phyloP scores from a whole-genome alignment of 2,113 vertebrate genomes.

The Chlamydotis undulata region DNA sequence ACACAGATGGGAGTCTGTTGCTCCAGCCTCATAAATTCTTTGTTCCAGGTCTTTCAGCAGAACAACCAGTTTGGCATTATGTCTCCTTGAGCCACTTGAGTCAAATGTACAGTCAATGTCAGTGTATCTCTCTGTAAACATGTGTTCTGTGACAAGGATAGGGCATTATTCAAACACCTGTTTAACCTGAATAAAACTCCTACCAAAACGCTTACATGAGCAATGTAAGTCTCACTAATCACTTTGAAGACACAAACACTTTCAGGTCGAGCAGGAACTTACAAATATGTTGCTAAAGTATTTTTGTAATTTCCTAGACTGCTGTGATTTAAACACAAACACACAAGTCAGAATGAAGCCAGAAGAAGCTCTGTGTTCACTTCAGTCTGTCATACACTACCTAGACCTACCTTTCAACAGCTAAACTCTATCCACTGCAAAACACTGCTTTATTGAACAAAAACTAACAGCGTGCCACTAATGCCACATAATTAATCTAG shows the following conservation, averaged over 20 bases:
- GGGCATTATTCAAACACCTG: neutral
- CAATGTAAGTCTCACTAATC: neutral
- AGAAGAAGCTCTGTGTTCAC: neutral
- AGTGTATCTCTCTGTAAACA: neutral
- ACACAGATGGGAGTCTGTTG: neutral
- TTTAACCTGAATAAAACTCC: neutral
- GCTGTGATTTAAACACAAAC: neutral
- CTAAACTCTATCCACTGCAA: neutral
- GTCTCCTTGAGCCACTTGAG: neutral
- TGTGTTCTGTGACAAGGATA: neutral
- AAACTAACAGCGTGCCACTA: neutral
- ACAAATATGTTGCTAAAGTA: neutral
- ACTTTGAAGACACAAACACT: neutral
- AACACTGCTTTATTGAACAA: neutral
- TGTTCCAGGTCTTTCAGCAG: neutral
- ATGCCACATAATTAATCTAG: neutral
- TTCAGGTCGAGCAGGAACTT: neutral
- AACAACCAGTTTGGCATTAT: neutral
- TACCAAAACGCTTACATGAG: neutral
- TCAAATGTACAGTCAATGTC: neutral
- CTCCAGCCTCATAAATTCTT: neutral
- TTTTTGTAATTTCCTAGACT: neutral
- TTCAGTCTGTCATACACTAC: neutral
- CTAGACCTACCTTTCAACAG: neutral
- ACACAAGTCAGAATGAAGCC: neutral